Evolutionary conservation across 2,113 vertebrate genomes (phyloP), one percentile per base, ranked within the genome.

Genomic region (Glareola pratincola): DNA sequence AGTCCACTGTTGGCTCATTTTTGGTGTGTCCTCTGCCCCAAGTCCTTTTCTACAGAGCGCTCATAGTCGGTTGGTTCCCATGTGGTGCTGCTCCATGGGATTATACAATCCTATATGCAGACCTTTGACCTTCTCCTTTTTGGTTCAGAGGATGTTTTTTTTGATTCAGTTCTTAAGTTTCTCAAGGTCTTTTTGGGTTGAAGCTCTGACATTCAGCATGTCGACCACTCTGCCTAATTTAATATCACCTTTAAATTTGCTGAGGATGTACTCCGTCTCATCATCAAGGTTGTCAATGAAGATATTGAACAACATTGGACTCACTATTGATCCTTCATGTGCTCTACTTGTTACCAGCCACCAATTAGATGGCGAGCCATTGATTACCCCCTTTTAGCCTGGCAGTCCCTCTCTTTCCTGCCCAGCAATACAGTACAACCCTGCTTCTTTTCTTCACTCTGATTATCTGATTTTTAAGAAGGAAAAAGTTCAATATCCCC

Each of bases 271-370:
- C 4, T 81, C 47, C 78, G 34, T 48, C 60, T 88, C 39, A 67
- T 91, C 72, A 64, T 82, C 51, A 73, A 60, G 21, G 14, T 41
- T 86, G 69, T 79, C 87, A 82, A 10, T 92, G 75, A 83, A 80
- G 43, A 12, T 82, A 53, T 9, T 75, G 84, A 94, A 53, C 64
- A 66, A 34, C 26, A 13, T 2, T 22, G 48, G n/a, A 48, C 21
- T 78, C 60, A 6, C 21, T 71, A 11, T 66, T 81, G 85, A 64
- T 60, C 27, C 6, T 43, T 48, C 8, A 8, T 11, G 18, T 78
- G 18, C 43, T 89, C 36, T 87, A 37, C 68, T 96, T 91, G 30
- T 82, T 95, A 81, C 30, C 29, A 87, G 15, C 45, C 72, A 47
- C 43, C 69, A 91, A 56, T 78, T 68, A 89, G 30, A 60, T 68